Conservation (phyloP, 2,797 vertebrate genomes). For the Allobates femoralis region DNA sequence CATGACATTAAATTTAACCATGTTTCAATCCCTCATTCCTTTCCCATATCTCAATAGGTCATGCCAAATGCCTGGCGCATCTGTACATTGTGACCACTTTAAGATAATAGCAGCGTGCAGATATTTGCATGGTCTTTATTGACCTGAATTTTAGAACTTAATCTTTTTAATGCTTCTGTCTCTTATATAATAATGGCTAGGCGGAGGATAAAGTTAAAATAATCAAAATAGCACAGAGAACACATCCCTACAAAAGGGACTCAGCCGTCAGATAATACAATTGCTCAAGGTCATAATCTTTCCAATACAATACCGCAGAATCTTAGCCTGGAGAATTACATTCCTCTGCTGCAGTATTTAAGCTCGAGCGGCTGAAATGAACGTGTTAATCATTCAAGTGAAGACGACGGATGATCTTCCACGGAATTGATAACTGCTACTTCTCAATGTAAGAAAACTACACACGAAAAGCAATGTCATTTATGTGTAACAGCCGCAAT, state of each 20-base stretch:
- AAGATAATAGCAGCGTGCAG: not conserved
- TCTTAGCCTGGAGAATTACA: conserved; percentile 14
- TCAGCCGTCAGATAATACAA: conserved; percentile 32
- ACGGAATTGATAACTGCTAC: not conserved
- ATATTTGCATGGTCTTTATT: conserved; percentile 23
- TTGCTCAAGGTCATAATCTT: conserved; percentile 43
- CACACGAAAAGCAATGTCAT: not conserved
- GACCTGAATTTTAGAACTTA: conserved; percentile 27
- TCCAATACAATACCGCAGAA: conserved; percentile 42
- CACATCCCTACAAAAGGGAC: not conserved
- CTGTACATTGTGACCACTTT: conserved; percentile 2
- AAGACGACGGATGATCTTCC: not conserved
- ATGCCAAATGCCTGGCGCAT: not conserved
- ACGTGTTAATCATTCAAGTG: conserved; percentile 8
- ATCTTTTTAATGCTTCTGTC: conserved; percentile 29
- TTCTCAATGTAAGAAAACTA: not conserved
- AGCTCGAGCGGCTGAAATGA: not conserved
- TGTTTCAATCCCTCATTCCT: not conserved
- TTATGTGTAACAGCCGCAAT: not conserved
- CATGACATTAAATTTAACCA: not conserved
- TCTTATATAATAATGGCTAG: conserved; percentile 20
- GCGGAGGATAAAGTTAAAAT: conserved; percentile 15
- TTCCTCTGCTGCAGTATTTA: conserved; percentile 10
- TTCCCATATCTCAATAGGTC: not conserved
- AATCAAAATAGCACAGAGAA: conserved; percentile 25